Base-by-base conservation (phyloP, 2,113 vertebrate genomes). In the Ifrita kowaldi region DNA sequence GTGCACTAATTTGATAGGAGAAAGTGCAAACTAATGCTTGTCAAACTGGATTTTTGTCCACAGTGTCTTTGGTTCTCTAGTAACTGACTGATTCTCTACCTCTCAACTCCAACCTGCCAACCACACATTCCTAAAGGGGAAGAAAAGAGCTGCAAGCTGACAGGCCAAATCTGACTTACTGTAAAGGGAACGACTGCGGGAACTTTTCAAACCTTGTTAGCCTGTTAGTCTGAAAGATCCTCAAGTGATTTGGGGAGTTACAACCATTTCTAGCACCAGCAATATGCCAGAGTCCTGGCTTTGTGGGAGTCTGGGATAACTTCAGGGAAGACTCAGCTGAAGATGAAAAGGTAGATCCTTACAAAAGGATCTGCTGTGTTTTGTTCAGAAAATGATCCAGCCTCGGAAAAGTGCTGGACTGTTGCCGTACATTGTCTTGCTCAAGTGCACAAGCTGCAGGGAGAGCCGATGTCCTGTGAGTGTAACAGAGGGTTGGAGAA, bases 401-500 rank as follows among this genome's bases (percentile, higher is more conserved):
- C 86, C 35, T 90, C 62, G 94, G 53, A 74, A 79, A 62, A 93
- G 73, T 73, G 52, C 77, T 97, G 95, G 74, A 82, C 80, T 87
- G 64, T 87, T 86, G 74, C 84, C 94, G 83, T 86, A 78, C 78
- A 9, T 89, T 93, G 79, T 93, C 92, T 93, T 70, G 84, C 63
- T 83, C 64, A 68, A 57, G 91, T 78, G 81, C 82, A 95, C 62
- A 95, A 93, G 87, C 93, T 92, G 96, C 57, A 94, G 81, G 92
- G 91, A 91, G 81, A 94, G 93, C 64, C 32, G 63, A 84, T 6
- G 71, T 93, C 92, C 88, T 92, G 77, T 82, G 65, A 80, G 84
- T 33, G 10, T 57, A 87, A 64, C 49, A 71, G 91, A 80, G 81
- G 70, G 71, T 22, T 97, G 95, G 94, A 95, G 84, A 75, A 89